Evolutionary conservation across 2,888 invertebrate species (phyloP).

Genomic region (Yponomeuta malinellus): DNA sequence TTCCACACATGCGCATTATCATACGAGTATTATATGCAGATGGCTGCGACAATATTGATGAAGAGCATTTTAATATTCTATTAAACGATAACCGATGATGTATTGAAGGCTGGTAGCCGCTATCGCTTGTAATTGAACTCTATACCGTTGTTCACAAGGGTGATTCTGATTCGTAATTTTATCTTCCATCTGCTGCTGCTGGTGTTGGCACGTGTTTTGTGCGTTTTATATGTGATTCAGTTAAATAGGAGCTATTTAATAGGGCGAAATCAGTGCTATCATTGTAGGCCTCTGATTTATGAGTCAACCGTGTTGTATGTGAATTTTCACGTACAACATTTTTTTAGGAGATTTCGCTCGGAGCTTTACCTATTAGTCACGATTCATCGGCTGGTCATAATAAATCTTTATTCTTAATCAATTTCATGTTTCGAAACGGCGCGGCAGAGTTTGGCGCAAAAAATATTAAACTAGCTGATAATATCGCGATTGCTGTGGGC

Average conservation of each 20-base stretch:
- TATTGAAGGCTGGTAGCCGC: constrained; percentile 28
- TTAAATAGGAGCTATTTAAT: constrained; percentile 58
- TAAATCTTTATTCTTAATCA: constrained; percentile 19
- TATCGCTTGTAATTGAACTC: constrained; percentile 19
- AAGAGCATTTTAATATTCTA: constrained; percentile 60
- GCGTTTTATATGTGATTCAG: constrained; percentile 47
- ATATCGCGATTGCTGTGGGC: neutral
- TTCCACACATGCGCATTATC: constrained; percentile 18
- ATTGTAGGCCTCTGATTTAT: constrained; percentile 61
- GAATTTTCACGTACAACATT: constrained; percentile 16
- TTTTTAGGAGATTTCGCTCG: constrained; percentile 4
- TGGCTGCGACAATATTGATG: constrained; percentile 42
- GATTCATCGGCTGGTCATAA: constrained; percentile 16
- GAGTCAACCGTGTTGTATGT: constrained; percentile 48
- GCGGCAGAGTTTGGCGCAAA: constrained; percentile 63
- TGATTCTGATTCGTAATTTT: constrained; percentile 40
- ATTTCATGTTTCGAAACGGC: constrained; percentile 23
- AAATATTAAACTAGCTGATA: constrained; percentile 43
- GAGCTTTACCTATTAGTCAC: constrained; percentile 10
- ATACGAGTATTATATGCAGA: constrained; percentile 41
- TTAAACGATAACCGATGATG: constrained; percentile 47
- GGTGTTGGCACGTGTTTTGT: constrained; percentile 53
- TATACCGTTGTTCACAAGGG: neutral
- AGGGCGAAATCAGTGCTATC: constrained; percentile 56
- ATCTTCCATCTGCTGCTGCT: constrained; percentile 33